Evolutionary conservation across 2,113 vertebrate species (phyloP).

Genomic region (Cygnus atratus): DNA sequence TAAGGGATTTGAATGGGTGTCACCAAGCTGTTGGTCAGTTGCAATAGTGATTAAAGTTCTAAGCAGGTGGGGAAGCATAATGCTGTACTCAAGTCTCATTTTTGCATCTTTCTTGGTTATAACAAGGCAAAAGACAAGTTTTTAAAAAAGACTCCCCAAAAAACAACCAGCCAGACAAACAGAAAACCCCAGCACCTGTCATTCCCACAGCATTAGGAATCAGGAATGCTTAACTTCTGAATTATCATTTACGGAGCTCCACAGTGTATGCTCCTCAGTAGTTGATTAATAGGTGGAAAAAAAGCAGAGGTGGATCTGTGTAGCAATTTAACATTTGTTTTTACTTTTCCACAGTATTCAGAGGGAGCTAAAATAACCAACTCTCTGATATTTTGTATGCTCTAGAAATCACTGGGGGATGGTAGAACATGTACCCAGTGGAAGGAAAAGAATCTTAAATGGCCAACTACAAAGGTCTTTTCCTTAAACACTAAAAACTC

Average conservation of each 20-base stretch:
- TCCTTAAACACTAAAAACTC: background rate
- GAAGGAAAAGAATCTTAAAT: background rate
- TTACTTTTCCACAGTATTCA: background rate
- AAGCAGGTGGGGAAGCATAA: background rate
- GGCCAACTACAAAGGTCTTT: background rate
- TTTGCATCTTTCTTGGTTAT: background rate
- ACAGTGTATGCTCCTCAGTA: rapidly evolving
- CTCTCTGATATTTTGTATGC: background rate
- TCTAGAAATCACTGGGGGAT: background rate
- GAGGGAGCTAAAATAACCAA: background rate
- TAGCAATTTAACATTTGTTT: background rate
- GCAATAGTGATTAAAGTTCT: background rate
- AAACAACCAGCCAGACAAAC: background rate
- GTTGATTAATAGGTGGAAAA: background rate
- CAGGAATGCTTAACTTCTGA: background rate
- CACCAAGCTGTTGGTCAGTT: background rate
- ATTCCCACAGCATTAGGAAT: background rate
- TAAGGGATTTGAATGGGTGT: background rate
- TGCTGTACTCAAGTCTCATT: background rate
- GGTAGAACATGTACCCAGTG: background rate
- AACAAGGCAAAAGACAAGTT: background rate
- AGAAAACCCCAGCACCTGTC: background rate
- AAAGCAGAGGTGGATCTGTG: background rate
- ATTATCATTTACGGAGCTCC: background rate
- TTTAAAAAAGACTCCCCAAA: background rate